phyloP scores from a whole-genome alignment of 2,888 invertebrate genomes.

The Volucella inflata region DNA sequence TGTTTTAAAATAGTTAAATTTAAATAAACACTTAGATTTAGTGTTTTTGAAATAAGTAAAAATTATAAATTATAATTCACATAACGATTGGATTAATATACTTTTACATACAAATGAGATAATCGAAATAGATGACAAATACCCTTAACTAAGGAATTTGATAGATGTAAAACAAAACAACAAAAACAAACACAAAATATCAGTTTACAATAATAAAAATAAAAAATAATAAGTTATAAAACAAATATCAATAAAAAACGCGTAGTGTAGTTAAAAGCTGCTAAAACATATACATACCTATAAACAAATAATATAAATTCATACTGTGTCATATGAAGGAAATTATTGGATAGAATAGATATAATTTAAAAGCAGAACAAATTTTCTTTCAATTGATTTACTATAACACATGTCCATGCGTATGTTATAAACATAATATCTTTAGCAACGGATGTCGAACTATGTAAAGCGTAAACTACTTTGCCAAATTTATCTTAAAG shows the following conservation, averaged over 20 bases:
- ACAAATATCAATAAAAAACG: conserved; percentile 69
- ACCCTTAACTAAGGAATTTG: conserved; percentile 72
- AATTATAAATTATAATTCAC: conserved; percentile 55
- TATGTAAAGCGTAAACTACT: too few relatives aligned
- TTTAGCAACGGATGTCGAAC: too few relatives aligned
- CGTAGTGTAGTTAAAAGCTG: conserved; percentile 69
- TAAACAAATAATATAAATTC: conserved; percentile 3
- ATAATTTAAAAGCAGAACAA: too few relatives aligned
- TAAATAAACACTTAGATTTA: conserved; percentile 66
- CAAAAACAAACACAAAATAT: conserved; percentile 55
- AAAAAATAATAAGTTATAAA: conserved; percentile 50
- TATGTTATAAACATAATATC: too few relatives aligned
- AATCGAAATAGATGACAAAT: conserved; percentile 72
- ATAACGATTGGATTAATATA: conserved; percentile 58
- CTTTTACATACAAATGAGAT: conserved; percentile 72
- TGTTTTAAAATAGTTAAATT: conserved; percentile 42
- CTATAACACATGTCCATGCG: too few relatives aligned
- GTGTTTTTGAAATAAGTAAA: conserved; percentile 47
- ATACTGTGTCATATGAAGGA: not conserved
- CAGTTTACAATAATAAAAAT: conserved; percentile 64
- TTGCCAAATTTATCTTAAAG: too few relatives aligned
- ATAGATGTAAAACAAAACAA: conserved; percentile 54
- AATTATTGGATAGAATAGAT: not conserved
- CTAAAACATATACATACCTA: conserved; percentile 42
- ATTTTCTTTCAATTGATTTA: too few relatives aligned